These are phyloP conservation scores for Lepilemur ruficaudatus DNA, from an alignment of 2,797 vertebrate genomes.

Conservation along the genomic window DNA sequence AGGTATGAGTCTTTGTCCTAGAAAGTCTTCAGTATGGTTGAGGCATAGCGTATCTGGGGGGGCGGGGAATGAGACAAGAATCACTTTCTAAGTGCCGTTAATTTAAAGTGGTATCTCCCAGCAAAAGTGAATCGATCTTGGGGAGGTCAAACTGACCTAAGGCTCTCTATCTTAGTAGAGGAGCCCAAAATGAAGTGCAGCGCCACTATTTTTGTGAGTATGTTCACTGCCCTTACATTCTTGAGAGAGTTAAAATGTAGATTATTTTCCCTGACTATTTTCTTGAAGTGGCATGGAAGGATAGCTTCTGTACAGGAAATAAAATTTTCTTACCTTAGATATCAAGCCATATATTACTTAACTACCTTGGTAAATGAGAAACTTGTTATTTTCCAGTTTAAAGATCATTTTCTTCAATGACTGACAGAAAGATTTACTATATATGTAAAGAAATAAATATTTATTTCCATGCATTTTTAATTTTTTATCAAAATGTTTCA, in stretches of 20 bases:
- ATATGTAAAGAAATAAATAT: background rate
- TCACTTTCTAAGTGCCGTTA: background rate
- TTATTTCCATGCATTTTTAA: conserved; percentile 32
- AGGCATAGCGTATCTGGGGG: background rate
- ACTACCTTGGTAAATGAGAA: background rate
- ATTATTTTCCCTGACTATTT: background rate
- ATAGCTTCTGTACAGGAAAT: background rate
- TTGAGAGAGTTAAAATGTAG: background rate
- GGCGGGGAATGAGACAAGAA: background rate
- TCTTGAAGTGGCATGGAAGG: background rate
- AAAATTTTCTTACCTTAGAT: background rate
- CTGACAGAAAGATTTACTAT: background rate
- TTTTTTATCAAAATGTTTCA: conserved; percentile 18
- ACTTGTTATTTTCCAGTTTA: background rate
- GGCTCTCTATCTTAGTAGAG: background rate
- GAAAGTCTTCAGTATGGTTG: background rate
- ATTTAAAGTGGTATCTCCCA: background rate
- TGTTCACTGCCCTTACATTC: background rate
- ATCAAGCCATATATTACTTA: background rate
- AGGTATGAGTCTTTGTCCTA: background rate
- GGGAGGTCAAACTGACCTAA: background rate
- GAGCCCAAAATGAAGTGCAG: background rate
- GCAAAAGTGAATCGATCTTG: background rate
- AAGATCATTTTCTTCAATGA: conserved; percentile 39
- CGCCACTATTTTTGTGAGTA: background rate